Conservation (phyloP, 1,140 invertebrate genomes). For the Drosophila tani region DNA sequence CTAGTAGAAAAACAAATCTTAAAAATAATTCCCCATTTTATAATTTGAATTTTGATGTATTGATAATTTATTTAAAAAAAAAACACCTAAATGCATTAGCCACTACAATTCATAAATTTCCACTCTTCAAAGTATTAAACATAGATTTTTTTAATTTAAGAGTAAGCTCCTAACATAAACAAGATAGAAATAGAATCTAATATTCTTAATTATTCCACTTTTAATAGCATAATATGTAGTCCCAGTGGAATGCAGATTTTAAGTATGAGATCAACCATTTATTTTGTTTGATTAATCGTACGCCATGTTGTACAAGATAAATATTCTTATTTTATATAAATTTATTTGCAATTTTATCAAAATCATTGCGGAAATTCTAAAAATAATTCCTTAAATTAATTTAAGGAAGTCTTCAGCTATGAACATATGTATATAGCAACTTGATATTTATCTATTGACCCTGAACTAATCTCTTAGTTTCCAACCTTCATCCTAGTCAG, state of each 20-base stretch:
- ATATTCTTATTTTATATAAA: not conserved
- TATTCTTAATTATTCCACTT: not conserved
- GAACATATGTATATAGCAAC: too few relatives aligned
- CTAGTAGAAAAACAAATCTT: too few relatives aligned
- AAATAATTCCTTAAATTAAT: not conserved
- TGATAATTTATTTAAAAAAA: too few relatives aligned
- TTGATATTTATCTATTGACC: not conserved
- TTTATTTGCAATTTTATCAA: not conserved
- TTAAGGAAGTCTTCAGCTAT: not conserved
- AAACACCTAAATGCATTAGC: too few relatives aligned
- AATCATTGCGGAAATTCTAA: not conserved
- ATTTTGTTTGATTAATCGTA: not conserved
- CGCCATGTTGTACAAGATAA: not conserved
- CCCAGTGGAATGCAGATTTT: not conserved
- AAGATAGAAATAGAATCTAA: not conserved
- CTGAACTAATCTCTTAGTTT: conserved; percentile 7
- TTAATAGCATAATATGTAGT: not conserved
- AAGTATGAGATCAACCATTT: too few relatives aligned
- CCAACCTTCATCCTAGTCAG: conserved; percentile 2
- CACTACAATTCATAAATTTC: too few relatives aligned
- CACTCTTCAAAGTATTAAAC: not conserved
- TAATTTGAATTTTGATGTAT: too few relatives aligned
- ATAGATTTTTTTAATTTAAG: not conserved
- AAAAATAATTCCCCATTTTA: too few relatives aligned
- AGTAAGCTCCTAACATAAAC: not conserved